Evolutionary conservation across 2,888 invertebrate genomes (phyloP), one percentile per base, ranked within the genome.

Genomic region (Amiota mariae): DNA sequence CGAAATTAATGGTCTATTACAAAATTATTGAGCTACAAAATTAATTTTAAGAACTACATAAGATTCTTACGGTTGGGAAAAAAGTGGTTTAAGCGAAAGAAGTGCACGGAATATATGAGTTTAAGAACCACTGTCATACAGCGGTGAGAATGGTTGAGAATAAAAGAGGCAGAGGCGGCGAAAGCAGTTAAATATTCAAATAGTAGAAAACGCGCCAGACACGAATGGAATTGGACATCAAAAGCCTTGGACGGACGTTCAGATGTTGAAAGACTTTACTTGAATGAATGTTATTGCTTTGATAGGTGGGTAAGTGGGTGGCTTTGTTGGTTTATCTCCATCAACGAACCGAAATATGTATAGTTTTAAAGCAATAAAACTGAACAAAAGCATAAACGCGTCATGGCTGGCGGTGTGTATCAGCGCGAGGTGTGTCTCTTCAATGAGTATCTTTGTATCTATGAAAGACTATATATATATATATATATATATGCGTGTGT

Each of bases 131-230:
- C 36, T 36, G 36, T 36, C 0, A 6, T 36, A 36, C 4, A 36
- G 36, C 2, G 8, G 6, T 36, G 36, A 36, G 36, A 6, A 36
- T 36, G 6, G 6, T 6, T 6, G 36, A 36, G 36, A 36, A 36
- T 36, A 36, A 36, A 6, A 36, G 36, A 36, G 36, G 6, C 6
- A 6, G 57, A 12, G 36, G 59, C 18, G 20, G 56, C 8, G 12
- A 12, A 2, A 1, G 66, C 72, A 49, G 54, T 83, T 76, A 83
- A 83, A 83, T 85, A 83, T 83, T 85, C 81, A 83, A 83, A 83
- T 80, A 81, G 75, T 36, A 36, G 36, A 36, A 36, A 36, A 36
- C 79, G 77, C 80, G 13, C 20, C 13, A 77, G 76, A 61, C 85
- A 36, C 36, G 13, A 9, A 68, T 36, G 8, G 20, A 68, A 68